Base-by-base conservation (phyloP, 2,113 vertebrate genomes). In the Gavialis gangeticus region DNA sequence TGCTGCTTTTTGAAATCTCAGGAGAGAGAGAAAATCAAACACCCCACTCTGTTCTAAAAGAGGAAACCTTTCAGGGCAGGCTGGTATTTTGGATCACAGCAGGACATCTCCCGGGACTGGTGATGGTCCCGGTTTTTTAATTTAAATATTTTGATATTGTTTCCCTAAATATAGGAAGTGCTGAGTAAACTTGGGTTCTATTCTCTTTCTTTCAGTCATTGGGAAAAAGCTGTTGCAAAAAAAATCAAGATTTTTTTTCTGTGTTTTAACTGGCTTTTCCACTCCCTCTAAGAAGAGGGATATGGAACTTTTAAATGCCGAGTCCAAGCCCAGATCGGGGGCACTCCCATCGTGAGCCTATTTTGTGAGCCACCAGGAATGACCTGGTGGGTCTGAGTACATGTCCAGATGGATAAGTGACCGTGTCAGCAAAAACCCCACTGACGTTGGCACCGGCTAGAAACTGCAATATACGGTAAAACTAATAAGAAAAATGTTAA, bases 71-170 rank as follows among this genome's bases (percentile, higher is more conserved):
- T 16, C 64, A n/a, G 64, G 62, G 75, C 30, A 67, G 34, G 34
- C 85, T n/a, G 63, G 60, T 63, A 13, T 18, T 73, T 21, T 34
- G 66, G 30, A 57, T 4, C 10, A 10, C 14, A 15, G 73, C 6
- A 21, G 63, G 60, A 12, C 18, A 12, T 12, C 1, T n/a, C 3
- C 2, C 1, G 9, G 30, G 34, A 58, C 18, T 5, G 30, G 0
- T 2, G 67, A 7, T 30, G 34, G 28, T 21, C 55, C 2, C 3
- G 18, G 5, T 5, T 71, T 89, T 91, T 14, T 4, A n/a, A 27
- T 37, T 22, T 55, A 37, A n/a, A 21, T 79, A 25, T 79, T 77
- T 28, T 67, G n/a, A 12, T 4, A 62, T 3, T 13, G 46, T 46
- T 46, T 46, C 46, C 46, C 46, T 46, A 46, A 46, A 46, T 46